Evolutionary conservation across 2,888 invertebrate genomes (phyloP), one percentile per base, ranked within the genome.

Genomic region (Orchesella flavescens): DNA sequence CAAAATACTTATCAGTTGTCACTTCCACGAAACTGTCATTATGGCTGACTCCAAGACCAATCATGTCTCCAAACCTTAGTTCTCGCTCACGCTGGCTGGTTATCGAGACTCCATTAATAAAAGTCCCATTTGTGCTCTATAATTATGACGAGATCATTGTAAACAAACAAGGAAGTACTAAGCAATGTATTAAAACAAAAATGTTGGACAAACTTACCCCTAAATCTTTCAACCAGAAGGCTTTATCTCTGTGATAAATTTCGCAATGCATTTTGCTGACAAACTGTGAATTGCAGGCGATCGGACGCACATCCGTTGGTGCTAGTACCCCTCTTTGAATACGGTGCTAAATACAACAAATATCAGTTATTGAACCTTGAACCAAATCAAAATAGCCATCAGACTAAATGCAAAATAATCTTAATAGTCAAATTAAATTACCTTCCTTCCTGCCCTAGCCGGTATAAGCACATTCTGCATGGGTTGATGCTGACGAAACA

Each of bases 101-200:
- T 2, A 87, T 19, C 34, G 57, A 80, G 3, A 17, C 43, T 5
- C 75, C 83, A 23, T 85, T 85, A 12, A 87, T 59, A 21, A 65
- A 87, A 0, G 87, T 87, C 21, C 87, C 87, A 49, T 87, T 87
- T 12, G 80, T 53, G 19, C 86, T 85, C 87, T 87, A 63, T 24
- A 78, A 71, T 12, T 44, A 68, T 17, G n/a, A n/a, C n/a, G n/a
- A n/a, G n/a, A n/a, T n/a, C n/a, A n/a, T n/a, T n/a, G n/a, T 7
- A 34, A 34, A 34, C 34, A 4, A 34, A 2, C 34, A 34, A 7
- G 2, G 2, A 34, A 34, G 34, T 7, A 4, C 2, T 7, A 34
- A 34, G 34, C 7, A 34, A 34, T 7, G 7, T 34, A 4, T 4
- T 7, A 34, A 34, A 34, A 34, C 34, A 4, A 7, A 34, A 34